A percentile compares a stretch with the other conserved stretches of the same genome.
Conservation (phyloP, 1,140 invertebrate genomes). For the Solen grandis region DNA sequence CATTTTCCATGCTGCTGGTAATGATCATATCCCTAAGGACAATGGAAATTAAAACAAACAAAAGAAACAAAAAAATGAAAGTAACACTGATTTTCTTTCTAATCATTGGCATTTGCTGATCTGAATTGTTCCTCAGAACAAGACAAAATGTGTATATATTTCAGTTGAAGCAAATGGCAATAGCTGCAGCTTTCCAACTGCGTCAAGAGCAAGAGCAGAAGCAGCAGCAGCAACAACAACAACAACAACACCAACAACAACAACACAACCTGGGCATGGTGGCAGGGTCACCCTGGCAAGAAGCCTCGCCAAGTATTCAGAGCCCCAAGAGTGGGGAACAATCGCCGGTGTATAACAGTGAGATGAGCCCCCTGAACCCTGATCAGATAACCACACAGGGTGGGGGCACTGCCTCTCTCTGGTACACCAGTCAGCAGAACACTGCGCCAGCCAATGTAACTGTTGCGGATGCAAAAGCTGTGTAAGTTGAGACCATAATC, state of each 20-base stretch:
- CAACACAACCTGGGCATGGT: conserved; percentile 41
- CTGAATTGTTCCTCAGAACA: no score
- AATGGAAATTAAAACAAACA: no score
- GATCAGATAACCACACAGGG: conserved; percentile 23
- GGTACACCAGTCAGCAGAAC: conserved; percentile 8
- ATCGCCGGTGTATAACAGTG: conserved; percentile 66
- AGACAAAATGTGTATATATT: no score
- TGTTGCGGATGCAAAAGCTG: conserved; percentile 37
- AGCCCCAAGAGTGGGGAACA: conserved; percentile 63
- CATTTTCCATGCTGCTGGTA: no score
- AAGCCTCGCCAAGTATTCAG: conserved; percentile 73
- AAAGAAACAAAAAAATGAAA: no score
- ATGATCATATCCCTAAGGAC: no score
- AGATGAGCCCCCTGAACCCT: conserved; percentile 74
- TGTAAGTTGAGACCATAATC: no score
- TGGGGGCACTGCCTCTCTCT: conserved; percentile 10
- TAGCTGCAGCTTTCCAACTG: conserved; percentile 25
- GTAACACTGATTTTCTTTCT: no score
- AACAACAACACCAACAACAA: conserved; percentile 43
- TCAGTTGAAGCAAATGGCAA: conserved; percentile 24
- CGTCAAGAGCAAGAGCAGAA: conserved; percentile 46
- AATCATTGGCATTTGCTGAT: no score
- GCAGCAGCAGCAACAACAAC: conserved; percentile 33
- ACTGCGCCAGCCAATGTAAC: conserved; percentile 41
- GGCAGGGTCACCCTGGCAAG: conserved; percentile 56